Conservation (phyloP, 2,888 invertebrate genomes). For the Tanytarsus gracilentus region DNA sequence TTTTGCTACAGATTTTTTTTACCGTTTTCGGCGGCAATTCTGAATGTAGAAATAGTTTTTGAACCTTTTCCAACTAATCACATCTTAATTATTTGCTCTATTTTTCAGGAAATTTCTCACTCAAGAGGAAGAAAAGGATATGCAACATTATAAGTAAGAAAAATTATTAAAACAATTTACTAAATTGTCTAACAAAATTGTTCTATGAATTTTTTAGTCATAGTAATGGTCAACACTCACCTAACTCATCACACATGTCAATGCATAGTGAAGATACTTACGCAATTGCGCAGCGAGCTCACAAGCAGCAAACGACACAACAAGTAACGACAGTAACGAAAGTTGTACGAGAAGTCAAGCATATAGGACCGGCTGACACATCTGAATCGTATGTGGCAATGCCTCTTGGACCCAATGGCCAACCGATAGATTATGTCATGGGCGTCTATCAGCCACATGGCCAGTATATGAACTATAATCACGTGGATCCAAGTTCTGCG, state of each 20-base stretch:
- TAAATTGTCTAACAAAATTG: background rate
- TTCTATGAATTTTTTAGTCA: background rate
- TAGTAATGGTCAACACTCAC: slow-evolving; percentile 45
- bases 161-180: background rate
- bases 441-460: slow-evolving; percentile 36
- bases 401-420: slow-evolving; percentile 47
- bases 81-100: slow-evolving; percentile 1
- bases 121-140: slow-evolving; percentile 51
- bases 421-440: slow-evolving; percentile 47
- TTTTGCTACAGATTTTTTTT: background rate
- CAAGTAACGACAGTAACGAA: slow-evolving; percentile 63
- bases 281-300: slow-evolving; percentile 51
- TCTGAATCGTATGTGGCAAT: slow-evolving; percentile 47
- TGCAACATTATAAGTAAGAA: slow-evolving; percentile 58
- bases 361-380: slow-evolving; percentile 49
- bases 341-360: slow-evolving; percentile 56
- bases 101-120: slow-evolving; percentile 52
- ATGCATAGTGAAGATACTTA: slow-evolving; percentile 46
- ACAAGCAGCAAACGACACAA: slow-evolving; percentile 60
- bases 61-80: background rate
- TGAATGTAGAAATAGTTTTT: background rate
- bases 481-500: slow-evolving; percentile 34
- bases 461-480: slow-evolving; percentile 45
- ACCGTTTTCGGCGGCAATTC: background rate
- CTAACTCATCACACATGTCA: slow-evolving; percentile 48